Conservation (phyloP, 2,888 invertebrate species). For the Athalia circularis region DNA sequence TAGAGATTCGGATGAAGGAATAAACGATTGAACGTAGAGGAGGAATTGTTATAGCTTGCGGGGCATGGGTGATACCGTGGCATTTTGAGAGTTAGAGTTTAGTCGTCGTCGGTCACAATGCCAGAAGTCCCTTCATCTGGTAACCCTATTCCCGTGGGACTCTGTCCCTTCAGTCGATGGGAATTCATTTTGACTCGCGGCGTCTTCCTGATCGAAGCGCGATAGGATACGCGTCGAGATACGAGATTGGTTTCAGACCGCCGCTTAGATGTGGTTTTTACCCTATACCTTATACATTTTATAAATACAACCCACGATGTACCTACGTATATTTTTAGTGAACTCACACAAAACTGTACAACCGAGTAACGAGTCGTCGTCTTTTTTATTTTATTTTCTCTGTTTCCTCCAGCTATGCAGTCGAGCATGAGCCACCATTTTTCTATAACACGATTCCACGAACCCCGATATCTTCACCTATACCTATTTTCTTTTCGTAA, state of each 20-base stretch:
- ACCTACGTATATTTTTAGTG: no score
- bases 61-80: background rate
- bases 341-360: no score
- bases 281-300: background rate
- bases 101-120: conserved; percentile 32
- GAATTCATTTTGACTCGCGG: conserved; percentile 38
- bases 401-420: no score
- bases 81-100: background rate
- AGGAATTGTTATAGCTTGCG: background rate
- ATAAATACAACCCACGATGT: no score
- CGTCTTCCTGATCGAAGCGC: conserved; percentile 35
- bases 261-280: conserved; percentile 3
- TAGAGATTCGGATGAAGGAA: background rate
- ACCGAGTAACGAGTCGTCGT: no score
- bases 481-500: background rate
- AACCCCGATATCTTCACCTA: no score
- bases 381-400: no score
- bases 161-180: conserved; percentile 55
- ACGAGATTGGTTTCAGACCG: conserved; percentile 35
- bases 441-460: no score
- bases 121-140: conserved; percentile 45
- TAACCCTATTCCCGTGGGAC: conserved; percentile 63
- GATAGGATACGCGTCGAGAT: conserved; percentile 35
- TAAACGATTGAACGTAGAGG: conserved; percentile 9
- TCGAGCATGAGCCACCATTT: no score